Evolutionary conservation across 2,113 vertebrate genomes (phyloP).

Genomic region (Girardinichthys multiradiatus): DNA sequence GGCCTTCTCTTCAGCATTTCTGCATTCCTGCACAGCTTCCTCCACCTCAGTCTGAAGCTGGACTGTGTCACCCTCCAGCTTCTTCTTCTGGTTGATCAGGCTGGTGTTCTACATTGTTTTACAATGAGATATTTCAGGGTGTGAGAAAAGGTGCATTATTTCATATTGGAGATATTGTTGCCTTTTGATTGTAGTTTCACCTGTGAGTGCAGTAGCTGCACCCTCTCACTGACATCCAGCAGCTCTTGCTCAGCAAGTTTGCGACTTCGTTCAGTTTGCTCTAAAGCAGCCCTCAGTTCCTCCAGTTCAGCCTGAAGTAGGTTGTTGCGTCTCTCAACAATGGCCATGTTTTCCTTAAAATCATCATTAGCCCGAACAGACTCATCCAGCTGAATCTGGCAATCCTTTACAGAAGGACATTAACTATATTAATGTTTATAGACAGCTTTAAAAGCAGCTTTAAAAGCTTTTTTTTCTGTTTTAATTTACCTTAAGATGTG

Average conservation of each 20-base stretch:
- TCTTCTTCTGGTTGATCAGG: slow-evolving; percentile 79
- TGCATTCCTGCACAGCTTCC: slow-evolving; percentile 77
- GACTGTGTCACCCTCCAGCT: slow-evolving; percentile 71
- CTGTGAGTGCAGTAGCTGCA: slow-evolving; percentile 90
- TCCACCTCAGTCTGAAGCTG: slow-evolving; percentile 79
- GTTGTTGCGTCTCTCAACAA: slow-evolving; percentile 85
- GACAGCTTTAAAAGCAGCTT: not conserved
- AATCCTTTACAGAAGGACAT: slow-evolving; percentile 72
- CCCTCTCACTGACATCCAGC: slow-evolving; percentile 87
- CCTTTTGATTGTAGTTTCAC: slow-evolving; percentile 69
- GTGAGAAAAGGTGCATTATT: slow-evolving; percentile 38
- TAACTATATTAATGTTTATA: not conserved
- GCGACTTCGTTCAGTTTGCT: slow-evolving; percentile 85
- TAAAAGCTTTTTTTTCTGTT: not conserved
- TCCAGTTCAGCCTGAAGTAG: slow-evolving; percentile 86
- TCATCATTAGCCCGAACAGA: slow-evolving; percentile 80
- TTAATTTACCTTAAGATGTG: slow-evolving; percentile 83
- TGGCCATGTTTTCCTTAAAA: slow-evolving; percentile 86
- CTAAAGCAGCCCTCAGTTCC: slow-evolving; percentile 81
- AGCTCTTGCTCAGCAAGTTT: too few species aligned
- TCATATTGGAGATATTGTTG: slow-evolving; percentile 69
- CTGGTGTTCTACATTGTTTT: slow-evolving; percentile 70
- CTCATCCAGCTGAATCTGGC: slow-evolving; percentile 85
- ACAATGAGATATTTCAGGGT: not conserved
- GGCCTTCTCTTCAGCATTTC: slow-evolving; percentile 78